Evolutionary conservation across 2,888 invertebrate species (phyloP).

Genomic region (Leptogaster cylindrica): DNA sequence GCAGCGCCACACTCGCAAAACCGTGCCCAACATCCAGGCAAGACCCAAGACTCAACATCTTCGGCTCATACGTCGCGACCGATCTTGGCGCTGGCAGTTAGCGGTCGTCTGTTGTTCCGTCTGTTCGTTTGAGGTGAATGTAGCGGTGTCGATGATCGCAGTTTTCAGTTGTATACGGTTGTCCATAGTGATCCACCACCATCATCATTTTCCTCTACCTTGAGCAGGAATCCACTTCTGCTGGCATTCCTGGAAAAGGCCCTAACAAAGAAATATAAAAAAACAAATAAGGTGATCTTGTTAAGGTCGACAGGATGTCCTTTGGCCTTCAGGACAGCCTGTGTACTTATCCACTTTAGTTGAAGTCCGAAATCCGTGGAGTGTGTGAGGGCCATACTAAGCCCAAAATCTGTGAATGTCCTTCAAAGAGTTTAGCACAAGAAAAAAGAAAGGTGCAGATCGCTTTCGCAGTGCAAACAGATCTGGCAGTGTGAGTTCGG

Average conservation of each 20-base stretch:
- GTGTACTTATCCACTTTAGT: background rate
- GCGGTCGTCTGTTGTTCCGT: slow-evolving; percentile 40
- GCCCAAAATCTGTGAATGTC: slow-evolving; percentile 38
- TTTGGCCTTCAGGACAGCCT: slow-evolving; percentile 31
- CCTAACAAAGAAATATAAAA: slow-evolving; percentile 1
- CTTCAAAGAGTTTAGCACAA: slow-evolving; percentile 35
- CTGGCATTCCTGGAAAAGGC: slow-evolving; percentile 3
- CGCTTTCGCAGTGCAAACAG: slow-evolving; percentile 27
- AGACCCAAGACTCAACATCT: slow-evolving; percentile 22
- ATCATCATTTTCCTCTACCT: slow-evolving; percentile 22
- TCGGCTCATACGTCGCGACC: slow-evolving; percentile 21
- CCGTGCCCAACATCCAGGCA: slow-evolving; percentile 9
- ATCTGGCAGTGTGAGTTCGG: slow-evolving; percentile 20
- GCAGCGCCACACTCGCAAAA: background rate
- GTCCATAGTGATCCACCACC: slow-evolving; percentile 20
- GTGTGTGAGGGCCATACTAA: background rate
- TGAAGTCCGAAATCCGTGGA: background rate
- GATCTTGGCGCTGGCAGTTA: slow-evolving; percentile 37
- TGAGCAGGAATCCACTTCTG: background rate
- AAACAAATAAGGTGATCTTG: slow-evolving; percentile 9
- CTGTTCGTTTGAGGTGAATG: slow-evolving; percentile 7
- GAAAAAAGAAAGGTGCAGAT: slow-evolving; percentile 37
- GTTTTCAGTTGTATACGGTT: too few species aligned
- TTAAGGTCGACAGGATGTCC: slow-evolving; percentile 17
- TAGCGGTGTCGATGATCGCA: background rate